phyloP scores from a whole-genome alignment of 2,113 vertebrate species.

The Fulmarus glacialis region DNA sequence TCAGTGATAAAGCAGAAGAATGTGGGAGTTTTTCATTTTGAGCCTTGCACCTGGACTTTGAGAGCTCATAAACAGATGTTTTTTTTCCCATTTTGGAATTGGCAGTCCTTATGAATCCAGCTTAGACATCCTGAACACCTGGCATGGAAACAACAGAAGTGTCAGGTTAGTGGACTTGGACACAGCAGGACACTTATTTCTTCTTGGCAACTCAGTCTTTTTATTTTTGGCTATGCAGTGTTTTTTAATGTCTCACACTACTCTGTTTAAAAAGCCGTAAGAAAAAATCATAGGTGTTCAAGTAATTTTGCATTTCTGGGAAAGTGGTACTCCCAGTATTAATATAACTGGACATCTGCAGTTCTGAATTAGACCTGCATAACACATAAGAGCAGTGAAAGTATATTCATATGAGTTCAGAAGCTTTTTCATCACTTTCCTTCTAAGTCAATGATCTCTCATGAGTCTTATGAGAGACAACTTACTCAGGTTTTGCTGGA shows the following conservation, averaged over 20 bases:
- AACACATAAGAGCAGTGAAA: neutral
- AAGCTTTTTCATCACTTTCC: neutral
- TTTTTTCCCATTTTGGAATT: neutral
- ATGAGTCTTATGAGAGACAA: neutral
- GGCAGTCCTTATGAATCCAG: neutral
- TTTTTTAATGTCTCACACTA: neutral
- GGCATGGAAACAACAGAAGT: neutral
- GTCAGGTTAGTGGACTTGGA: neutral
- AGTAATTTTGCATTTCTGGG: neutral
- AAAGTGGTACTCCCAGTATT: fast-evolving
- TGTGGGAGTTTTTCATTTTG: neutral
- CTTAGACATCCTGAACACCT: neutral
- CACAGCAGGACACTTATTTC: neutral
- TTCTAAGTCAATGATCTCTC: neutral
- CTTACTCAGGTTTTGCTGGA: neutral
- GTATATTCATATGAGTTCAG: neutral
- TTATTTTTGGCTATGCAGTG: neutral
- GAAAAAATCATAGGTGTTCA: neutral
- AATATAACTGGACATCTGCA: neutral
- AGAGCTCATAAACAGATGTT: slow-evolving; percentile 37
- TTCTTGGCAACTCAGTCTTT: neutral
- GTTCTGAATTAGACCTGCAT: neutral
- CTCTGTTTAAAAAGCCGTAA: neutral
- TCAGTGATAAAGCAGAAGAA: slow-evolving; percentile 43
- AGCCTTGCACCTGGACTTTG: slow-evolving; percentile 25